Base-by-base conservation (phyloP, 2,888 invertebrate species). In the Dryocosmus kuriphilus region DNA sequence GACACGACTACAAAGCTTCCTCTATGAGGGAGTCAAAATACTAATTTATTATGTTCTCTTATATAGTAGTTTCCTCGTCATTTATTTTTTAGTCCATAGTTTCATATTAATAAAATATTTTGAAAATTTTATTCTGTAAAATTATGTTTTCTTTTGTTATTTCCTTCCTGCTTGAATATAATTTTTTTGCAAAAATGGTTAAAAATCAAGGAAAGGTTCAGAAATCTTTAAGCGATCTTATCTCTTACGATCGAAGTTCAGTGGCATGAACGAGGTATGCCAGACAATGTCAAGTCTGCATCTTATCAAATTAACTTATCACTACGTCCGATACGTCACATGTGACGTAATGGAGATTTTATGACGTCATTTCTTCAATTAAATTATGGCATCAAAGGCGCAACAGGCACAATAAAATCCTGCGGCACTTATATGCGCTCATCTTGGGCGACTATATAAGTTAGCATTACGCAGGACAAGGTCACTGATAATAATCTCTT, bases 301-400 rank as follows among this genome's bases (percentile, higher is more conserved):
- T 63, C 9, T 63, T 38, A 35, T 63, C 32, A 63, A 63, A 22
- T 35, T 38, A 63, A 35, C n/a, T 63, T 63, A 63, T 32, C 32
- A 38, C 38, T 22, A 63, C 32, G 32, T 63, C 24, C 9, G 3
- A 27, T 38, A 38, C 32, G 19, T 63, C 24, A 57, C 9, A 57
- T 6, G 57, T 24, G 57, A 57, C 57, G 57, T 24, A 57, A 24
- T 24, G 57, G 14, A 57, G 57, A 57, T 57, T 14, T 1, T 4
- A 27, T 57, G 57, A 57, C 57, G 57, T 24, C 11, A 57, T 57
- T 57, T 6, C 5, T 11, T 24, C 16, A 57, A 57, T 57, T 57
- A 24, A 24, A 24, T 27, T 24, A 57, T 24, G 14, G 22, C 24
- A 57, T 24, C 24, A 57, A 1, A 57, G 57, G 14, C 57, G 16